Evolutionary conservation across 2,888 invertebrate genomes (phyloP).

Genomic region (Myopa testacea): DNA sequence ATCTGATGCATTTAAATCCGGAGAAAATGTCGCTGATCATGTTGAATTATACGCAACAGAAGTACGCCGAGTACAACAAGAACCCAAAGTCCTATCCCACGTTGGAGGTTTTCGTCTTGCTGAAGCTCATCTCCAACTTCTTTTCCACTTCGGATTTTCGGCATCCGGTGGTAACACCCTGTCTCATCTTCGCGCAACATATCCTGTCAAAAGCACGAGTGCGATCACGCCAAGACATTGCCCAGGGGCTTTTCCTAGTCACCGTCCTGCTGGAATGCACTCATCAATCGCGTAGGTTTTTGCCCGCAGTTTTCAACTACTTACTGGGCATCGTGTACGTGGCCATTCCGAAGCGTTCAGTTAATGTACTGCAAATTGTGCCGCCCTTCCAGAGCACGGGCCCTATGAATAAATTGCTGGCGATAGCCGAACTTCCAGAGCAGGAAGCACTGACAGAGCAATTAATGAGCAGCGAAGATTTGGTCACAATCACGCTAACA

Average conservation of each 20-base stretch:
- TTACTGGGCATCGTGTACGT: constrained; percentile 81
- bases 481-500: constrained; percentile 67
- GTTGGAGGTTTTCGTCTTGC: constrained; percentile 80
- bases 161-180: constrained; percentile 91
- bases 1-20: constrained; percentile 79
- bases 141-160: constrained; percentile 92
- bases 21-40: constrained; percentile 76
- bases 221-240: constrained; percentile 75
- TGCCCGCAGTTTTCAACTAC: constrained; percentile 85
- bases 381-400: constrained; percentile 77
- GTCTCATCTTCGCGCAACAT: constrained; percentile 84
- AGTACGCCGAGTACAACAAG: constrained; percentile 75
- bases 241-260: constrained; percentile 81
- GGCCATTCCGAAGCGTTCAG: constrained; percentile 74
- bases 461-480: constrained; percentile 70
- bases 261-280: constrained; percentile 84
- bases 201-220: constrained; percentile 77
- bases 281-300: constrained; percentile 80
- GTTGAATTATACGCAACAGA: constrained; percentile 79
- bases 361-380: constrained; percentile 74
- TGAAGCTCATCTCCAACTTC: constrained; percentile 81
- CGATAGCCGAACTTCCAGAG: constrained; percentile 64
- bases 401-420: constrained; percentile 71
- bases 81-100: constrained; percentile 74
- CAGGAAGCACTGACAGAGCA: constrained; percentile 51